These are phyloP conservation scores for Nemotelus nigrinus DNA, from an alignment of 2,888 invertebrate species.

Conservation along the genomic window DNA sequence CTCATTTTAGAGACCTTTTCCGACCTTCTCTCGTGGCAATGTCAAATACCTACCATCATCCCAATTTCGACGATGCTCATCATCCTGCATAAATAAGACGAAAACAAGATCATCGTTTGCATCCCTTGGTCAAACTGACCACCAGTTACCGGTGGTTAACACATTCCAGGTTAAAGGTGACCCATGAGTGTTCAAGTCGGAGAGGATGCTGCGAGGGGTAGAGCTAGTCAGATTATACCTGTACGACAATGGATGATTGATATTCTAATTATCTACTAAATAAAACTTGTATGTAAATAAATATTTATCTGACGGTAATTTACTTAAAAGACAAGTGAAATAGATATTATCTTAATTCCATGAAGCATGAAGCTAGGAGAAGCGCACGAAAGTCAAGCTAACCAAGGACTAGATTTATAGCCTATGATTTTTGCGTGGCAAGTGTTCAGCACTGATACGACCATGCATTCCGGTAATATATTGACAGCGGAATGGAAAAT, in stretches of 20 bases:
- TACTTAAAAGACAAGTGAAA: no score
- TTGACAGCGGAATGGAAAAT: conserved; percentile 15
- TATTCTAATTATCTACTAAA: no score
- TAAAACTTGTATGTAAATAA: no score
- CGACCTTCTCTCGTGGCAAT: not conserved
- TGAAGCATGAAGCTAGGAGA: no score
- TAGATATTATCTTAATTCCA: no score
- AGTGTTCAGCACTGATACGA: conserved; percentile 29
- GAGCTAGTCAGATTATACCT: no score
- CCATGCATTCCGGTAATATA: conserved; percentile 3
- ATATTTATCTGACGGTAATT: no score
- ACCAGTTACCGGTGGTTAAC: not conserved
- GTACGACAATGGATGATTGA: no score
- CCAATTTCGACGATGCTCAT: not conserved
- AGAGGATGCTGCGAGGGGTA: no score
- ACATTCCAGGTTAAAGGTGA: conserved; percentile 24
- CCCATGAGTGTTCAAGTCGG: no score
- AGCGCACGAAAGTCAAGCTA: no score
- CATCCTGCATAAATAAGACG: conserved; percentile 19
- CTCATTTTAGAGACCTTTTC: no score
- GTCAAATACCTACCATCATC: not conserved
- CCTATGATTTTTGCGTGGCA: conserved; percentile 10
- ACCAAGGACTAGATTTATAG: conserved; percentile 8
- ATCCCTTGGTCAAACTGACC: conserved; percentile 13
- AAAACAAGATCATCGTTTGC: conserved; percentile 24